Base-by-base conservation (phyloP, 1,140 invertebrate genomes). In the Sarcophaga peregrina region DNA sequence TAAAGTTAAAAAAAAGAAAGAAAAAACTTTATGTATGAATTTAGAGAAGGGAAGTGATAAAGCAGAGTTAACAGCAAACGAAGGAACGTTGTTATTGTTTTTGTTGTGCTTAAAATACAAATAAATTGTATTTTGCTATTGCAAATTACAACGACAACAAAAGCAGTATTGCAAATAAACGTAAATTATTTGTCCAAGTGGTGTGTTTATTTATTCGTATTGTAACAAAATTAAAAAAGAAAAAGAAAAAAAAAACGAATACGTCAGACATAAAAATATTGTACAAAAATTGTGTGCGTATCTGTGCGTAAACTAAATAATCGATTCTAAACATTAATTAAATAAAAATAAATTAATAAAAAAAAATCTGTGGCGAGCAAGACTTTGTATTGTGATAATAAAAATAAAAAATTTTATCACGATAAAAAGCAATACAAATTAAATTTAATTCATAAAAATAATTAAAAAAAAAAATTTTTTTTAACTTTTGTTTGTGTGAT, bases 151-250 rank as follows among this genome's bases (percentile, higher is more conserved):
- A 50, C 52, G 80, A 45, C 17, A 81, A 68, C n/a, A 72, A 17
- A 13, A 68, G 15, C n/a, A 81, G 9, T 20, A 72, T 72, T 72
- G n/a, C 3, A 68, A 81, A 81, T 8, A 46, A 81, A 48, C 37
- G 68, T 13, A 81, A 62, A 81, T 37, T 15, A 76, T 10, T 76
- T 17, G 7, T 76, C 48, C 46, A 37, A 37, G 8, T 76, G 74
- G 47, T 76, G 74, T 76, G 47, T 17, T 76, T 25, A 47, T 37
- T 76, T 76, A 48, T 11, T 37, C 10, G 25, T 75, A 50, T 17
- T 78, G 25, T 37, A 37, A 37, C 25, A 2, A 37, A 37, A 37
- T 2, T 37, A 37, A 37, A 37, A 37, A n/a, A n/a, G n/a, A n/a
- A n/a, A n/a, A n/a, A n/a, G n/a, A n/a, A n/a, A n/a, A n/a, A n/a